phyloP scores from a whole-genome alignment of 2,888 invertebrate species.

The Eupeodes latifasciatus region DNA sequence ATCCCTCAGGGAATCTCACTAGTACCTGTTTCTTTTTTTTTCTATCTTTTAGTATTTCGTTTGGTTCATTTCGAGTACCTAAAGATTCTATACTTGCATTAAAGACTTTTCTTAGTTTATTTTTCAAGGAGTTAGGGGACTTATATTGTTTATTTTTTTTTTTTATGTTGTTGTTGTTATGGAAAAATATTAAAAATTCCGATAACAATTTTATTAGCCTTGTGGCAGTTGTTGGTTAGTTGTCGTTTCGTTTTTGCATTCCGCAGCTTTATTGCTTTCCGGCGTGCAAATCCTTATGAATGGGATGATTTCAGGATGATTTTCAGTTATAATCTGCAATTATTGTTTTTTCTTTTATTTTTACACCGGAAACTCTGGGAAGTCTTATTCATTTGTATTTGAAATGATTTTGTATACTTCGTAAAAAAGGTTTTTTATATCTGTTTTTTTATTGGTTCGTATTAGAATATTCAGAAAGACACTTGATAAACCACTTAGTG shows the following conservation, averaged over 20 bases:
- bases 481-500: slow-evolving; percentile 8
- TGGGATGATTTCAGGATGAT: slow-evolving; percentile 64
- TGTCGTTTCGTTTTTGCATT: slow-evolving; percentile 50
- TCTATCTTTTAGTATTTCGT: neutral
- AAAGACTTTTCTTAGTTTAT: slow-evolving; percentile 41
- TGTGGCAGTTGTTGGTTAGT: slow-evolving; percentile 52
- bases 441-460: neutral
- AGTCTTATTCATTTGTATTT: neutral
- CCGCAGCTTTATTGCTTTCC: slow-evolving; percentile 51
- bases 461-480: neutral
- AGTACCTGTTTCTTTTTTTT: slow-evolving; percentile 71
- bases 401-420: slow-evolving; percentile 52
- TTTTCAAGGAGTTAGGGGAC: slow-evolving; percentile 32
- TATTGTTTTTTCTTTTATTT: slow-evolving; percentile 26
- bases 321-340: slow-evolving; percentile 65
- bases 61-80: slow-evolving; percentile 5
- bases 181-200: slow-evolving; percentile 71
- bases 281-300: slow-evolving; percentile 66
- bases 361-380: slow-evolving; percentile 57
- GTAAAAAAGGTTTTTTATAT: neutral
- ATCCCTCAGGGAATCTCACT: slow-evolving; percentile 76
- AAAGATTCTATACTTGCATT: slow-evolving; percentile 38
- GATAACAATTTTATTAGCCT: slow-evolving; percentile 76
- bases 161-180: neutral
- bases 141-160: slow-evolving; percentile 21